Evolutionary conservation across 2,113 vertebrate genomes (phyloP).

Genomic region (Petrocephalus zakoni): DNA sequence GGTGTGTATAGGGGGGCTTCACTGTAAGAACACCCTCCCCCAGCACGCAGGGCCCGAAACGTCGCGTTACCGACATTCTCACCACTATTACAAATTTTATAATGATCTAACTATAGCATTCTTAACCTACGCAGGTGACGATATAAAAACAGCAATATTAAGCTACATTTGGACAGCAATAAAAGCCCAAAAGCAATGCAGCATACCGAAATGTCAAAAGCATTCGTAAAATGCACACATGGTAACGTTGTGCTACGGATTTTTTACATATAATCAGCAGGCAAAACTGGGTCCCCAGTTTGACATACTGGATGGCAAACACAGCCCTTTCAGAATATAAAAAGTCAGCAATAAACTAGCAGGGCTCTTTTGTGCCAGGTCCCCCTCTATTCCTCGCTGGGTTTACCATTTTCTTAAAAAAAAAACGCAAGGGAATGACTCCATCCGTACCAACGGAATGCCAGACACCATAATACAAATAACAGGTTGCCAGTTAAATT

Average conservation of each 20-base stretch:
- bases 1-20: not conserved
- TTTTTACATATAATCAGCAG: not conserved
- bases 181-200: not conserved
- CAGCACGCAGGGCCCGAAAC: not conserved
- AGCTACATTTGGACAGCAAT: not conserved
- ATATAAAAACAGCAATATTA: not conserved
- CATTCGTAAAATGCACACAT: not conserved
- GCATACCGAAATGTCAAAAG: not conserved
- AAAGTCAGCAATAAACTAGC: not conserved
- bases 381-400: not conserved
- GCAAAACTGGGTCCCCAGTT: not conserved
- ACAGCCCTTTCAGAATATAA: not conserved
- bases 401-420: not conserved
- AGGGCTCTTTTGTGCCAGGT: not conserved
- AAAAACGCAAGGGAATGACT: not conserved
- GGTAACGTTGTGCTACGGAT: not conserved
- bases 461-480: not conserved
- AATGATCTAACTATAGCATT: not conserved
- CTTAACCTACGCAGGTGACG: not conserved
- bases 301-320: not conserved
- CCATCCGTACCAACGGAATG: not conserved
- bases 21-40: not conserved
- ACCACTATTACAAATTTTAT: not conserved
- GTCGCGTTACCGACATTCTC: not conserved
- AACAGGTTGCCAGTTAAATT: not conserved